A percentile compares a stretch with the other conserved stretches of the same genome.
phyloP scores from a whole-genome alignment of 2,113 vertebrate species.

The Sterna hirundo region DNA sequence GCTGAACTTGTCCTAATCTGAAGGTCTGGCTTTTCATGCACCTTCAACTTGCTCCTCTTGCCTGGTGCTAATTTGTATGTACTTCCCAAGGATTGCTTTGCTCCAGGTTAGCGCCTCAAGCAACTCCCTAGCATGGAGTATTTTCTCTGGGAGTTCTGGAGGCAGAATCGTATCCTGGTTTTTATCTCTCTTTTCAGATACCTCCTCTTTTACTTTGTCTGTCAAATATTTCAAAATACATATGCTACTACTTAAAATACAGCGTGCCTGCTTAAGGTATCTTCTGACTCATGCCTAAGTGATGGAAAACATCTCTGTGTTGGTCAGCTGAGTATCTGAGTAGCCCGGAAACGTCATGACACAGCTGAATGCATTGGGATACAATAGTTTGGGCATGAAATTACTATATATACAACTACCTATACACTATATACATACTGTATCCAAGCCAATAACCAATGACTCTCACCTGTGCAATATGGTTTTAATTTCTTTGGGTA shows the following conservation, averaged over 20 bases:
- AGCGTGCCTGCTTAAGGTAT: background rate
- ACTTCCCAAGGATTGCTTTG: background rate
- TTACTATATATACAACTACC: too few relatives aligned
- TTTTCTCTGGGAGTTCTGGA: background rate
- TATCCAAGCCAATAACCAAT: background rate
- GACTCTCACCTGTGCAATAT: fast-evolving
- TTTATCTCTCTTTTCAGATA: background rate
- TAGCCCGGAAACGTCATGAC: background rate
- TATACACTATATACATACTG: background rate
- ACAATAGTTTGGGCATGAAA: background rate
- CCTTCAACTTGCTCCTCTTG: background rate
- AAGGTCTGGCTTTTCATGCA: background rate
- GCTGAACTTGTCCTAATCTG: background rate
- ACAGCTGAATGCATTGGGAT: background rate
- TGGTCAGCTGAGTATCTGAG: background rate
- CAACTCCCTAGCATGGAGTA: background rate
- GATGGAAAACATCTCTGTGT: background rate
- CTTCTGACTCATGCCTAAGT: background rate
- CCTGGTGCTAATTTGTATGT: background rate
- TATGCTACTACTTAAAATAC: background rate
- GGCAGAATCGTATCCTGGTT: background rate
- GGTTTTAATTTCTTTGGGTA: background rate
- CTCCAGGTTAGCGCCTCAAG: background rate
- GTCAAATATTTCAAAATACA: background rate
- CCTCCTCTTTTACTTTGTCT: background rate